phyloP scores from a whole-genome alignment of 2,113 vertebrate genomes.

The Myiagra hebetior region DNA sequence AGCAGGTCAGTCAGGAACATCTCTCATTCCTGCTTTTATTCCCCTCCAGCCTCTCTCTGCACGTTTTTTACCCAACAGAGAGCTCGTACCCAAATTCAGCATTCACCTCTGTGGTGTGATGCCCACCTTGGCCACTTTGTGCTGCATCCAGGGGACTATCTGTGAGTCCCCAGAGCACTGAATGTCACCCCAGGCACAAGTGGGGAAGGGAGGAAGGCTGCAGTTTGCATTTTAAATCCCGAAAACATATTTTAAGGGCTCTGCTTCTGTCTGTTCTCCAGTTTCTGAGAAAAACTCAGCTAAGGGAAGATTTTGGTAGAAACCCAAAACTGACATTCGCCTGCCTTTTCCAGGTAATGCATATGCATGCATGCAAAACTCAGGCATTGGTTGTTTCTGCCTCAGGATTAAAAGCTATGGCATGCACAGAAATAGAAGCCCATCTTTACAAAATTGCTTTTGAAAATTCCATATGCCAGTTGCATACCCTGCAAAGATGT shows the following conservation, averaged over 20 bases:
- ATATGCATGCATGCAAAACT: conserved; percentile 66
- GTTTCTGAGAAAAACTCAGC: conserved; percentile 57
- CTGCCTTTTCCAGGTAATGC: conserved; percentile 69
- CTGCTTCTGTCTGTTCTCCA: conserved; percentile 54
- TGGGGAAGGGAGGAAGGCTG: background rate
- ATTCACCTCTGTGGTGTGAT: background rate
- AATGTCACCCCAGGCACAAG: background rate
- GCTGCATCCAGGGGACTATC: background rate
- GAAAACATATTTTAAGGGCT: conserved; percentile 46
- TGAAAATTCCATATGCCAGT: conserved; percentile 61
- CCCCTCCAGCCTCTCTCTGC: background rate
- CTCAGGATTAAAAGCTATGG: conserved; percentile 64
- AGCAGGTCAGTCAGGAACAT: background rate
- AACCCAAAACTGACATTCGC: conserved; percentile 62
- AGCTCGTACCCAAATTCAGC: background rate
- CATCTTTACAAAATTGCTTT: conserved; percentile 59
- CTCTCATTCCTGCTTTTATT: background rate
- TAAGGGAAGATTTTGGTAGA: conserved; percentile 63
- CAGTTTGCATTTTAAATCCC: conserved; percentile 39
- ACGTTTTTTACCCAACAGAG: background rate
- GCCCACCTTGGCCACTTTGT: background rate
- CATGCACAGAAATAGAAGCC: conserved; percentile 66
- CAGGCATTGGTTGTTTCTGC: conserved; percentile 56
- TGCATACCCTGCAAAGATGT: conserved; percentile 56
- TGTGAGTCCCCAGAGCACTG: accelerated